Evolutionary conservation across 2,888 invertebrate genomes (phyloP), one percentile per base, ranked within the genome.

Genomic region (Tachina fera): DNA sequence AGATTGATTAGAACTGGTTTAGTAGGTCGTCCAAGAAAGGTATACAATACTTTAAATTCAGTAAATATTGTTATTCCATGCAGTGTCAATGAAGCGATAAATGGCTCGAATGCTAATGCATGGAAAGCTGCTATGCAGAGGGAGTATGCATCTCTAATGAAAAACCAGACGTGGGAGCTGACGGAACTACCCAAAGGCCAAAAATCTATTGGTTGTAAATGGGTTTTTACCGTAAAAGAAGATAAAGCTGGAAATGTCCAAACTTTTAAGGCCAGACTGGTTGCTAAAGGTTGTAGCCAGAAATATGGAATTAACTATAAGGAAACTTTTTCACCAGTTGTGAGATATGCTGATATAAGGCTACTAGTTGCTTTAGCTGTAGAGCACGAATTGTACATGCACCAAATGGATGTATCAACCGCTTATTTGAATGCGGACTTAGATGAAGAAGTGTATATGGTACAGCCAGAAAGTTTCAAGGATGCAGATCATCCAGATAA

Each of bases 321-420:
- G 61, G 81, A 67, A 31, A 72, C 63, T 1, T 53, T 14, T 67
- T 67, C 51, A 14, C 51, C 67, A 10, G 67, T 68, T 1, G 39
- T 68, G 8, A 78, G 68, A 43, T 85, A 87, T 68, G 79, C 81
- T 5, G 87, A 85, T 1, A 87, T 88, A 45, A 53, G 88, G 5
- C 51, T 85, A 71, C n/a, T 88, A 14, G 43, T 88, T 16, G 89
- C 87, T 0, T 14, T 89, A 22, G 84, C 88, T 0, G 84, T 79
- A 6, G 87, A 89, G 61, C 63, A 83, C n/a, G 67, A 84, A 3
- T 22, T 87, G 16, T 41, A 84, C 9, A 9, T 88, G 9, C 86
- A 89, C 19, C 88, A 88, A 39, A 87, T 88, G 82, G 87, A 88
- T 71, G 80, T 87, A 2, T 81, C 87, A 8, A 31, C 87, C 1